phyloP scores from a whole-genome alignment of 2,797 vertebrate species.

The Brotula barbata region DNA sequence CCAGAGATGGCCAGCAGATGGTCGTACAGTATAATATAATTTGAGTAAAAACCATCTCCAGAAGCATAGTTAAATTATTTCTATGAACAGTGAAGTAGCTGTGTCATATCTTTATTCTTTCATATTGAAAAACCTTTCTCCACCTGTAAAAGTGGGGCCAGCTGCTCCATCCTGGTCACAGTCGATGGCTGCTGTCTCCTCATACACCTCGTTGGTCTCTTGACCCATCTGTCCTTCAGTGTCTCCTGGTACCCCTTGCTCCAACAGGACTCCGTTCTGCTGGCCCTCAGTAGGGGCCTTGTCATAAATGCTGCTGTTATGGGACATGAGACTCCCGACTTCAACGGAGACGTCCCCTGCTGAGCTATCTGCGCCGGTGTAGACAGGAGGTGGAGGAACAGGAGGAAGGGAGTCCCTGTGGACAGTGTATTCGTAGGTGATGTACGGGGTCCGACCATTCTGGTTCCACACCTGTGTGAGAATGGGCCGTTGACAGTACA shows the following conservation, averaged over 20 bases:
- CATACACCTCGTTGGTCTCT: constrained; percentile 94
- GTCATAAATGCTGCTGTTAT: constrained; percentile 80
- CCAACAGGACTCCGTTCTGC: constrained; percentile 71
- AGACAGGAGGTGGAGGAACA: constrained; percentile 82
- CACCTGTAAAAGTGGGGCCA: constrained; percentile 82
- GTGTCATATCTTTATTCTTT: too few species aligned
- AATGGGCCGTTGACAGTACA: background rate
- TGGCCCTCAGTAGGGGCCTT: constrained; percentile 69
- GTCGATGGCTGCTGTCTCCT: constrained; percentile 80
- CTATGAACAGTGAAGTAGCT: too few species aligned
- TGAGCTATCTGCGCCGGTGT: constrained; percentile 81
- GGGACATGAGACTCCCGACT: constrained; percentile 51
- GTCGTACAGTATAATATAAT: too few species aligned
- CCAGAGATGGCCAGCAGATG: too few species aligned
- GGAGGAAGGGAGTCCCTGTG: constrained; percentile 83
- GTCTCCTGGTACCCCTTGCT: constrained; percentile 41
- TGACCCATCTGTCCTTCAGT: constrained; percentile 78
- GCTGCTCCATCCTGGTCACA: constrained; percentile 80
- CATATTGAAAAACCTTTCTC: background rate
- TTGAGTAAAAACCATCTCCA: too few species aligned
- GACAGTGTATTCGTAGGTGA: constrained; percentile 95
- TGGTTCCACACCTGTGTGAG: constrained; percentile 92
- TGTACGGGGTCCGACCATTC: constrained; percentile 92
- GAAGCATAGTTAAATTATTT: too few species aligned
- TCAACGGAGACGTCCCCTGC: constrained; percentile 74